These are phyloP conservation scores for Colletes collaris DNA, from an alignment of 2,888 invertebrate genomes.

Conservation along the genomic window DNA sequence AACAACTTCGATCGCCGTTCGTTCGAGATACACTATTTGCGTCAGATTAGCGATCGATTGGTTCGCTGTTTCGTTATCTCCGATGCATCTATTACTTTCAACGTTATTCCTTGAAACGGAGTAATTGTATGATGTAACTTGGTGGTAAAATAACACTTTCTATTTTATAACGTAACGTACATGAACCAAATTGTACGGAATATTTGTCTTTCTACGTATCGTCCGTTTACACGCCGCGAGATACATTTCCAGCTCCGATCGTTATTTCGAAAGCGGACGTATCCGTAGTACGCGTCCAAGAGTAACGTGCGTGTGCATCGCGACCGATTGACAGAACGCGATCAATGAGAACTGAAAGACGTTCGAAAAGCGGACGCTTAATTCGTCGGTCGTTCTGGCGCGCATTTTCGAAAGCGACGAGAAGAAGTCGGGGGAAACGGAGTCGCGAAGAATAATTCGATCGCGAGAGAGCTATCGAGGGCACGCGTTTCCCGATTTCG, in stretches of 20 bases:
- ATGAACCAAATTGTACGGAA: background rate
- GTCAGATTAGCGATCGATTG: background rate
- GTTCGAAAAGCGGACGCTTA: background rate
- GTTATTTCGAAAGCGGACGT: background rate
- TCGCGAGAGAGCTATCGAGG: background rate
- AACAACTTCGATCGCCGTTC: too few relatives aligned
- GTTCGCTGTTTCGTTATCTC: background rate
- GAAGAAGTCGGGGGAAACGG: background rate
- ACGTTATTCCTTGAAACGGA: background rate
- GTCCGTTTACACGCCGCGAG: background rate
- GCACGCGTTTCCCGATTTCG: conserved; percentile 21
- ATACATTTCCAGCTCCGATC: background rate
- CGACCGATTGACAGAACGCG: conserved; percentile 4
- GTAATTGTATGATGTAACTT: background rate
- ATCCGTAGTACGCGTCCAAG: background rate
- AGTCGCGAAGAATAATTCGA: conserved; percentile 3
- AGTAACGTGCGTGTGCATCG: background rate
- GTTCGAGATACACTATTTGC: background rate
- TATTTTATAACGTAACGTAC: background rate
- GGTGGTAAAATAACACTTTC: background rate
- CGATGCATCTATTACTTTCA: background rate
- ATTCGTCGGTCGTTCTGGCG: conserved; percentile 10
- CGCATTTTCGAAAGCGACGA: background rate
- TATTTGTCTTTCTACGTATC: background rate
- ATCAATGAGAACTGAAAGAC: conserved; percentile 28